Conservation (phyloP, 2,797 vertebrate genomes). For the Mormyrops attenuatus region DNA sequence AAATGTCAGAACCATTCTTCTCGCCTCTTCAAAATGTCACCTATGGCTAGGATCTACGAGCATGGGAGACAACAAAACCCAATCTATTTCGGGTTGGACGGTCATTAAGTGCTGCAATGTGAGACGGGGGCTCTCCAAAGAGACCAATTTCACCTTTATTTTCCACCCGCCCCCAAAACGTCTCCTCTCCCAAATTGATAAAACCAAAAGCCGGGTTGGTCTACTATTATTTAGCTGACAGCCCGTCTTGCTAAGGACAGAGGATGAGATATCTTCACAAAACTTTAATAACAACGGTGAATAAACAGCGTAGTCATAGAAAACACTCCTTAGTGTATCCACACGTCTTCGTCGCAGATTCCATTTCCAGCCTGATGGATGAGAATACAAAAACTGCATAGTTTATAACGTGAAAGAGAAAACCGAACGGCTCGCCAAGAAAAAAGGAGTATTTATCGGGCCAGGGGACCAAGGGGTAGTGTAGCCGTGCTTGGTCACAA, state of each 20-base stretch:
- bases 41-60: neutral
- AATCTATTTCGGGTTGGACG: neutral
- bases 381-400: neutral
- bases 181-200: neutral
- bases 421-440: neutral
- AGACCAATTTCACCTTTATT: neutral
- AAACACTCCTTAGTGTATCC: neutral
- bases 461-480: neutral
- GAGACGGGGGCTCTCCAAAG: neutral
- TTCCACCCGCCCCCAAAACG: neutral
- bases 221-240: neutral
- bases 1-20: slow-evolving; percentile 6
- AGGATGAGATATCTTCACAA: neutral
- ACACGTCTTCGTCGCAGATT: neutral
- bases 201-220: neutral
- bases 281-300: neutral
- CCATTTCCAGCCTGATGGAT: neutral
- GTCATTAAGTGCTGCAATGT: neutral
- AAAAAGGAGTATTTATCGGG: neutral
- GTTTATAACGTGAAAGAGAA: neutral
- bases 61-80: neutral
- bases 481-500: neutral
- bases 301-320: neutral
- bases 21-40: neutral
- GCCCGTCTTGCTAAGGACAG: neutral